A percentile compares a stretch with the other conserved stretches of the same genome.
phyloP scores from a whole-genome alignment of 2,888 invertebrate genomes.

The Agonopterix heracliana region DNA sequence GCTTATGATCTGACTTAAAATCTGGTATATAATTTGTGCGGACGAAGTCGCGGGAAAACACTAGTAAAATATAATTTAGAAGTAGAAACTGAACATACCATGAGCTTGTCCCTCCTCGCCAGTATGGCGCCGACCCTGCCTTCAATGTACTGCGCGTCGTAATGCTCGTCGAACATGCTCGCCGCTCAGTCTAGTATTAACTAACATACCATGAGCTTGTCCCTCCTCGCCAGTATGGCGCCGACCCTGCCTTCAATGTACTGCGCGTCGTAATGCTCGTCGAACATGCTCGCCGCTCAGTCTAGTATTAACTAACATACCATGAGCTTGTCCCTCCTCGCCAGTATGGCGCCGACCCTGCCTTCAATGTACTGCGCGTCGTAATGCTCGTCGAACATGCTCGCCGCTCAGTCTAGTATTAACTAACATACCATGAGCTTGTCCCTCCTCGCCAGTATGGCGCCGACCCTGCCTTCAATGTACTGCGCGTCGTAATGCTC shows the following conservation, averaged over 20 bases:
- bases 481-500: slow-evolving; percentile 83
- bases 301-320: too few species aligned
- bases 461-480: slow-evolving; percentile 80
- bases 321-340: slow-evolving; percentile 82
- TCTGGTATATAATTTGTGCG: too few species aligned
- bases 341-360: slow-evolving; percentile 79
- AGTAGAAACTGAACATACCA: slow-evolving; percentile 59
- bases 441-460: slow-evolving; percentile 80
- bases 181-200: too few species aligned
- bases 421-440: too few species aligned
- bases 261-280: slow-evolving; percentile 82
- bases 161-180: slow-evolving; percentile 81
- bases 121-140: slow-evolving; percentile 80
- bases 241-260: slow-evolving; percentile 81
- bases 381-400: slow-evolving; percentile 82
- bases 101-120: slow-evolving; percentile 80
- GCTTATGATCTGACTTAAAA: too few species aligned
- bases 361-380: slow-evolving; percentile 81
- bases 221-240: slow-evolving; percentile 79
- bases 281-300: slow-evolving; percentile 79
- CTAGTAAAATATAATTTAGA: too few species aligned
- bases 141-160: slow-evolving; percentile 81
- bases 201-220: slow-evolving; percentile 83
- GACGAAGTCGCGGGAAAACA: too few species aligned
- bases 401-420: too few species aligned